Base-by-base conservation (phyloP, 2,888 invertebrate species). In the Cremastinae sp. region DNA sequence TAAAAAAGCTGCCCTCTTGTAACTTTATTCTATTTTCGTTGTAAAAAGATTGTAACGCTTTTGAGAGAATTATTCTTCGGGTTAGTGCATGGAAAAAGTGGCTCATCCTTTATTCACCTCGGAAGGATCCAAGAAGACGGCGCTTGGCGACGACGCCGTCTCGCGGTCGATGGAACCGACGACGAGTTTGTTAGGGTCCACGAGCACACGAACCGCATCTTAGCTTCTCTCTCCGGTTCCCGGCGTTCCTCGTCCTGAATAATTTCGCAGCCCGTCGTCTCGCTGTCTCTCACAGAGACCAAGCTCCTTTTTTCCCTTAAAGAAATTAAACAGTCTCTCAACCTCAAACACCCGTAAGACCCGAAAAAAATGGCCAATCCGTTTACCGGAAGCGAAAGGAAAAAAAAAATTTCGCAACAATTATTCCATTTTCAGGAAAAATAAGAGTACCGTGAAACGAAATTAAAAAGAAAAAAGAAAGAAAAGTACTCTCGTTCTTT, bases 31-130 rank as follows among this genome's bases (percentile, higher is more conserved):
- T n/a, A n/a, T n/a, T n/a, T n/a, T n/a, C n/a, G n/a, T n/a, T n/a
- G n/a, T n/a, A n/a, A n/a, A n/a, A n/a, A n/a, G n/a, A n/a, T n/a
- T n/a, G n/a, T n/a, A n/a, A n/a, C n/a, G n/a, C n/a, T n/a, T n/a
- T n/a, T n/a, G n/a, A n/a, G n/a, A n/a, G n/a, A n/a, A n/a, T n/a
- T 58, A 70, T 18, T 45, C 16, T 73, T 58, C 66, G 41, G 18
- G 45, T 45, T 43, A 51, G 20, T 56, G 18, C 55, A 37, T 49
- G 64, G 75, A 78, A 73, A 74, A 80, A 81, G 82, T 81, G 81
- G 83, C 80, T 82, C 83, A 83, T 83, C 79, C 80, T 82, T 83
- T 83, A 83, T 81, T 81, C 81, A 76, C 76, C 59, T 74, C 76
- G 74, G 76, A 58, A 74, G 76, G 74, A 73, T 73, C 64, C 53